Percentiles rank a stretch among this genome's conserved stretches.
Conservation (phyloP, 2,113 vertebrate genomes). For the Pterocles orientalis region DNA sequence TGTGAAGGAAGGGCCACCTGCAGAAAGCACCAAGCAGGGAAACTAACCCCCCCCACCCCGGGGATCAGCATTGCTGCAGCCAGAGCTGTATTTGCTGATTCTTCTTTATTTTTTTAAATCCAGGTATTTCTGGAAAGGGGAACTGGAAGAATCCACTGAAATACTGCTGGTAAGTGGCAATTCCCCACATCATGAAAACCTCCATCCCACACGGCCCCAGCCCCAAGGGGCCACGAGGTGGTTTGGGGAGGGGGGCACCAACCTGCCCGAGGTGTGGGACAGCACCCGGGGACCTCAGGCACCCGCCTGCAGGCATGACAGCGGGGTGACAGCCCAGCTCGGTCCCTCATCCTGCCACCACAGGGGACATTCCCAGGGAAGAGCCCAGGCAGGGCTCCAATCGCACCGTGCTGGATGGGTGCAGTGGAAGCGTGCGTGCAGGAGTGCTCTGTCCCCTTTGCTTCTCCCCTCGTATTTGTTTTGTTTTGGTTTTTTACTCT, state of each 20-base stretch:
- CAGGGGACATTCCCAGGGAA: not conserved
- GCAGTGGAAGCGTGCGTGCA: not conserved
- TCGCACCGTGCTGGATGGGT: accelerated
- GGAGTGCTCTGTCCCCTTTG: not conserved
- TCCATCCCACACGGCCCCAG: not conserved
- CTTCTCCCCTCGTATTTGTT: not conserved
- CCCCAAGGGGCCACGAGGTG: not conserved
- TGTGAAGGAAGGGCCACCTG: accelerated
- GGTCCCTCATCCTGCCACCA: not conserved
- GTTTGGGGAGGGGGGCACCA: not conserved
- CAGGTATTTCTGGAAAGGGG: constrained; percentile 90
- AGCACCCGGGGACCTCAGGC: not conserved
- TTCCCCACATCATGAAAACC: accelerated
- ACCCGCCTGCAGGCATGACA: not conserved
- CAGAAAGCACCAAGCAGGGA: not conserved
- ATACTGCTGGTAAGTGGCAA: constrained; percentile 80
- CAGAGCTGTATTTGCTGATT: not conserved
- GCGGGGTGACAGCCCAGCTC: not conserved
- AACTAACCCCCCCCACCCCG: too few species aligned
- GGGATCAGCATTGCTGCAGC: accelerated
- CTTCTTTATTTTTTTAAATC: not conserved
- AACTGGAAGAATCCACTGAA: constrained; percentile 85
- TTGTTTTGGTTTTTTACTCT: not conserved
- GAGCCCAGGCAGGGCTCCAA: not conserved
- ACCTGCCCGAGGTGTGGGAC: not conserved